A percentile compares a stretch with the other conserved stretches of the same genome.
Evolutionary conservation across 2,888 invertebrate species (phyloP).

Genomic region (Leptura quadrifasciata): DNA sequence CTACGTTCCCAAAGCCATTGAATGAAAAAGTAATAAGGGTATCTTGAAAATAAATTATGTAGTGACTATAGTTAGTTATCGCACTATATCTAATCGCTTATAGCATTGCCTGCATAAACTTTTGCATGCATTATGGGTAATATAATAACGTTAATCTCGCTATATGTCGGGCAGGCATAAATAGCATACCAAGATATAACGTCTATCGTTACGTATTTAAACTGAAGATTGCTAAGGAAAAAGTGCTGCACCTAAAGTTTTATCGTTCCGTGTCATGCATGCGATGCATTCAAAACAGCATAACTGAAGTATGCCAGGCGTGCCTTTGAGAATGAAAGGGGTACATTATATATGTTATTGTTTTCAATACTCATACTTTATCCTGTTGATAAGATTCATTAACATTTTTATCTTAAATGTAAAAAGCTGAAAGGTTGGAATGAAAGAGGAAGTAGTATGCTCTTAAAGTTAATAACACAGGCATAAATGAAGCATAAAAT

Average conservation of each 20-base stretch:
- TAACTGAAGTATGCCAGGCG: background rate
- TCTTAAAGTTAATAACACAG: no score
- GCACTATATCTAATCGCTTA: background rate
- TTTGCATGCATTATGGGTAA: background rate
- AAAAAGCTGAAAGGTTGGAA: no score
- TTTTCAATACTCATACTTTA: no score
- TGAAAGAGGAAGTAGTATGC: no score
- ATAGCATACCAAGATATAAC: slow-evolving; percentile 3
- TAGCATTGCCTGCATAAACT: background rate
- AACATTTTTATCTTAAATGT: no score
- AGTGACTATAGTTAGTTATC: background rate
- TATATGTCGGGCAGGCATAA: background rate
- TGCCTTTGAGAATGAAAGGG: background rate
- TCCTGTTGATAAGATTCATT: no score
- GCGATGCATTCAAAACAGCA: background rate
- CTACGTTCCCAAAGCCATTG: no score
- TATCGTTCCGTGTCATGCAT: slow-evolving; percentile 4
- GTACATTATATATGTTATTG: no score
- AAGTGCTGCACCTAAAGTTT: slow-evolving; percentile 7
- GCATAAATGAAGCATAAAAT: no score
- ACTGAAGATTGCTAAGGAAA: slow-evolving; percentile 7
- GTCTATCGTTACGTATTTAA: slow-evolving; percentile 3
- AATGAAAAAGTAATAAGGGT: no score
- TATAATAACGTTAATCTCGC: background rate
- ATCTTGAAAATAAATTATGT: background rate